Evolutionary conservation across 2,888 invertebrate genomes (phyloP).

Genomic region (Glyphotaelius pellucidus): DNA sequence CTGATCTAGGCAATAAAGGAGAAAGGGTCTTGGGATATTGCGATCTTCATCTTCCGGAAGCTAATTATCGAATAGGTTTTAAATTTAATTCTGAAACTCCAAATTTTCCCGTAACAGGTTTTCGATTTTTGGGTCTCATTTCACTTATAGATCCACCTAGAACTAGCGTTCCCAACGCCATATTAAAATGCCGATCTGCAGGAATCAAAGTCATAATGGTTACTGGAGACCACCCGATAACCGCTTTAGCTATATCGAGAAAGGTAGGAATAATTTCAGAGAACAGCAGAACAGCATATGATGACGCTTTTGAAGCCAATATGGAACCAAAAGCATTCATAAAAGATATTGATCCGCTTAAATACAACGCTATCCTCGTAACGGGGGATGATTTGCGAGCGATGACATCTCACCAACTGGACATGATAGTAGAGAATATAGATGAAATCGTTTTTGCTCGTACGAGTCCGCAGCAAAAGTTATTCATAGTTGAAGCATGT

Average conservation of each 20-base stretch:
- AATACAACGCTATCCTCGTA: constrained; percentile 73
- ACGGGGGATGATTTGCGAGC: constrained; percentile 78
- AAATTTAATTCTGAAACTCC: constrained; percentile 78
- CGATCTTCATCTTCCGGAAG: constrained; percentile 80
- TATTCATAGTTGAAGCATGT: constrained; percentile 86
- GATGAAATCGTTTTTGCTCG: constrained; percentile 86
- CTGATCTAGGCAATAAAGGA: constrained; percentile 89
- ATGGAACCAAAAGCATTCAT: constrained; percentile 71
- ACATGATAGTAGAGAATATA: constrained; percentile 78
- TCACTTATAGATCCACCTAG: constrained; percentile 86
- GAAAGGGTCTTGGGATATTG: constrained; percentile 92
- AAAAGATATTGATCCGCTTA: constrained; percentile 74
- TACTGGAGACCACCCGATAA: constrained; percentile 86
- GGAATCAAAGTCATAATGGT: constrained; percentile 87
- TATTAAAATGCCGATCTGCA: constrained; percentile 81
- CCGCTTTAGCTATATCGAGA: constrained; percentile 85
- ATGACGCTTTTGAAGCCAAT: constrained; percentile 81
- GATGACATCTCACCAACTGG: constrained; percentile 78
- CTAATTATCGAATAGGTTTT: constrained; percentile 75
- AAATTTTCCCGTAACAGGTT: constrained; percentile 82
- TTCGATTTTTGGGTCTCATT: constrained; percentile 81
- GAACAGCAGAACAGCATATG: constrained; percentile 80
- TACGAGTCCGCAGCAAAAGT: constrained; percentile 83
- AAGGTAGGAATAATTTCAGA: constrained; percentile 81
- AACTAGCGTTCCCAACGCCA: constrained; percentile 81